phyloP scores from a whole-genome alignment of 2,113 vertebrate genomes.

The Drymodes brunneopygia region DNA sequence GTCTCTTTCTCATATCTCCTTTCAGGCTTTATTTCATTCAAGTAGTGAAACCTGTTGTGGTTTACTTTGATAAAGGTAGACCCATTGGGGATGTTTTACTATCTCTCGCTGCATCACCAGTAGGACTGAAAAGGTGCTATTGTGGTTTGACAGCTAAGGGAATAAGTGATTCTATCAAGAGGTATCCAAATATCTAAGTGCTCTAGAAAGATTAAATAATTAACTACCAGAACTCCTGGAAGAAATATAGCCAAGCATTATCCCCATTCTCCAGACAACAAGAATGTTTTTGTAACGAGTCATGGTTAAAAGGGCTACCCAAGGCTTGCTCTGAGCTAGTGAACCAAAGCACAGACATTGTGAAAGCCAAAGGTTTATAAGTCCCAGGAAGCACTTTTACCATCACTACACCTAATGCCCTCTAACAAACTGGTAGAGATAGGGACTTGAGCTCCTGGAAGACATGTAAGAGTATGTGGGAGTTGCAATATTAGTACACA shows the following conservation, averaged over 20 bases:
- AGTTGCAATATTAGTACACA: neutral
- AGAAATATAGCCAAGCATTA: neutral
- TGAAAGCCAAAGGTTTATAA: neutral
- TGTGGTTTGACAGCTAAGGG: conserved; percentile 41
- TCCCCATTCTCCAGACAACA: neutral
- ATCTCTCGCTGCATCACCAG: neutral
- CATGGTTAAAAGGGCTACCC: neutral
- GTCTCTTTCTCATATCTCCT: conserved; percentile 24
- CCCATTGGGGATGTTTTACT: neutral
- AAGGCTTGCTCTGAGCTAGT: neutral
- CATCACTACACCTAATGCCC: neutral
- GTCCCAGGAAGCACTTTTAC: neutral
- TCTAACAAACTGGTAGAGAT: neutral
- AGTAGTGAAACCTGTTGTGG: conserved; percentile 60
- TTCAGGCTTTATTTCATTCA: conserved; percentile 56
- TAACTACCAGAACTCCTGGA: neutral
- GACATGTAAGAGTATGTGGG: neutral
- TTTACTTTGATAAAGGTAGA: conserved; percentile 55
- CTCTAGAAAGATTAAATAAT: conserved; percentile 12
- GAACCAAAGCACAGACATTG: neutral
- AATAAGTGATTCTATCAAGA: neutral
- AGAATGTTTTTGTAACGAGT: neutral
- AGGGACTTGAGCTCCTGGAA: neutral
- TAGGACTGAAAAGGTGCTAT: conserved; percentile 12
- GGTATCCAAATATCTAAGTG: neutral